Evolutionary conservation across 2,888 invertebrate genomes (phyloP).

Genomic region (Stenichneumon culpator): DNA sequence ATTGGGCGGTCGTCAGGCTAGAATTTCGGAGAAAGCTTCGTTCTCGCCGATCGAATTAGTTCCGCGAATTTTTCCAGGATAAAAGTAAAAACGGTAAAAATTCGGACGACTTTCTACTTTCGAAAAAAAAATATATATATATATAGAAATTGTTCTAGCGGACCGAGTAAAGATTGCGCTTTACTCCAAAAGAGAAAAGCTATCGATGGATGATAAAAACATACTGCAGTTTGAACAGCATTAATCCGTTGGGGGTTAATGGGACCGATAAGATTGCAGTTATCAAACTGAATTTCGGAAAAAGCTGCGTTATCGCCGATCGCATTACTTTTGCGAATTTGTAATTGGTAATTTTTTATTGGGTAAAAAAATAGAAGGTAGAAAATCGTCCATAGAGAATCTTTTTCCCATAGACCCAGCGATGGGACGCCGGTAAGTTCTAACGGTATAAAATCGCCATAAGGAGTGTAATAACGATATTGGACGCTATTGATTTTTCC

Average conservation of each 20-base stretch:
- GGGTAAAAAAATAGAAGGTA: not conserved
- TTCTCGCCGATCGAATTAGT: not conserved
- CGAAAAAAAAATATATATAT: not conserved
- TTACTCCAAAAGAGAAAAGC: not conserved
- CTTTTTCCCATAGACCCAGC: not conserved
- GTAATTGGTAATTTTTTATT: not conserved
- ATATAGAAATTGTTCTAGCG: not conserved
- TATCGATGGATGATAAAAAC: not conserved
- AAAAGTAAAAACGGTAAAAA: not conserved
- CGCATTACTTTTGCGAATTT: not conserved
- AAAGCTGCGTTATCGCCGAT: not conserved
- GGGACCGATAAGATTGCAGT: not conserved
- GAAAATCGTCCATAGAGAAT: not conserved
- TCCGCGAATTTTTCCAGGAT: not conserved
- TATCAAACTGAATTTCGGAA: not conserved
- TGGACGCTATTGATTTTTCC: not conserved
- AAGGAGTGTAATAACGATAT: not conserved
- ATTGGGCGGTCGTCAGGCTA: not conserved
- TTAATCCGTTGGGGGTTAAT: not conserved
- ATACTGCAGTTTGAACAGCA: not conserved
- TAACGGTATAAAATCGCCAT: not conserved
- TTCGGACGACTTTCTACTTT: too few species aligned
- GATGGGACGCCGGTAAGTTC: not conserved
- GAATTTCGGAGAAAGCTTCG: not conserved
- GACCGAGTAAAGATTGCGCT: not conserved